These are phyloP conservation scores for Hemicentrotus pulcherrimus DNA, from an alignment of 35 echinoderm and acorn worm genomes.

Conservation along the genomic window DNA sequence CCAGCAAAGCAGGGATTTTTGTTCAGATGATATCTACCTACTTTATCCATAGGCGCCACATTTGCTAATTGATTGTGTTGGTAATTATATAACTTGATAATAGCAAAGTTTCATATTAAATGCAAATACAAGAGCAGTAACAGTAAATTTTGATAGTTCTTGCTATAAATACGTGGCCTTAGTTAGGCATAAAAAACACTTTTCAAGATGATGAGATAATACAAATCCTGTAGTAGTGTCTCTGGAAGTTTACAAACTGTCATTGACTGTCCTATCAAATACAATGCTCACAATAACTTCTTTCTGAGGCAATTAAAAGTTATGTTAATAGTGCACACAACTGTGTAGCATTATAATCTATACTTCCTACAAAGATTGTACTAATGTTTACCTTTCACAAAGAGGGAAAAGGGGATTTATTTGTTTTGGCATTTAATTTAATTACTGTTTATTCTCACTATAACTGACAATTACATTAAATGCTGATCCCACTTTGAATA, in stretches of 20 bases:
- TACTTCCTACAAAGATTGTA: neutral
- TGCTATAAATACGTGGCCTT: too few relatives aligned
- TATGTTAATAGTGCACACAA: neutral
- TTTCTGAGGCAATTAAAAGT: neutral
- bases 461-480: neutral
- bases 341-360: neutral
- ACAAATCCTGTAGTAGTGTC: neutral
- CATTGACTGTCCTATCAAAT: neutral
- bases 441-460: neutral
- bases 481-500: neutral
- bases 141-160: too few relatives aligned
- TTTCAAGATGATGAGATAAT: neutral
- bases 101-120: too few relatives aligned
- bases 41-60: neutral
- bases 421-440: neutral
- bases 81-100: too few relatives aligned
- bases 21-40: neutral
- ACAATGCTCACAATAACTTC: neutral
- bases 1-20: neutral
- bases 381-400: neutral
- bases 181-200: too few relatives aligned
- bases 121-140: too few relatives aligned
- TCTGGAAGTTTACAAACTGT: neutral
- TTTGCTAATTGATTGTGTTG: neutral
- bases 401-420: neutral